Conservation (phyloP, 2,113 vertebrate genomes). For the Salminus brasiliensis region DNA sequence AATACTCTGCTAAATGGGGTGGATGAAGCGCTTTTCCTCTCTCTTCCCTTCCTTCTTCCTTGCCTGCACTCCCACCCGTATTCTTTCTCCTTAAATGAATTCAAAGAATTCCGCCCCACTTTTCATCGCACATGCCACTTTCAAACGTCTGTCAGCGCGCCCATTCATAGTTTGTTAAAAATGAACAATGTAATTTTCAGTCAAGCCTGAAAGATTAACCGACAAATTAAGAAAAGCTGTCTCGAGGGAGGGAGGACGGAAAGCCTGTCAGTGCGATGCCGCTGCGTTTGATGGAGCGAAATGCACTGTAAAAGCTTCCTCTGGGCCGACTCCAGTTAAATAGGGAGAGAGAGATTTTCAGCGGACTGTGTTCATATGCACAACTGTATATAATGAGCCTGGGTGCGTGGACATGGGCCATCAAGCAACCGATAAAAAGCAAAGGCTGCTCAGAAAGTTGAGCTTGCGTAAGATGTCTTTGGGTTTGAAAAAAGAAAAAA, state of each 20-base stretch:
- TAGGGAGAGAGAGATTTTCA: background rate
- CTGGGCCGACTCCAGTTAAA: background rate
- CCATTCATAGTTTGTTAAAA: conserved; percentile 42
- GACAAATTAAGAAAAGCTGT: conserved; percentile 47
- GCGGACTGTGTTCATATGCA: background rate
- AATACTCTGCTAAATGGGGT: conserved; percentile 23
- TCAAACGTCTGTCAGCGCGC: conserved; percentile 42
- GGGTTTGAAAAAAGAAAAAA: background rate
- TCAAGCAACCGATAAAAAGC: background rate
- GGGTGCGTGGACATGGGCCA: background rate
- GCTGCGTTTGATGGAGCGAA: background rate
- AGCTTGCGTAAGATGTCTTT: background rate
- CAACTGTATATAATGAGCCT: background rate
- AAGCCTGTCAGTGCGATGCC: conserved; percentile 11
- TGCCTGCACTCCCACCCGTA: conserved; percentile 9
- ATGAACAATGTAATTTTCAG: conserved; percentile 43
- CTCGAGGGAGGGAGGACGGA: background rate
- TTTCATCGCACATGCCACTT: conserved; percentile 30
- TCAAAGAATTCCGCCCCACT: conserved; percentile 27
- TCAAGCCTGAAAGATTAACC: conserved; percentile 51
- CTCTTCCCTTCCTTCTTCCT: conserved; percentile 1
- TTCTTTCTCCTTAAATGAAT: conserved; percentile 37
- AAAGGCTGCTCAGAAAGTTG: background rate
- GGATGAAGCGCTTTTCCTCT: conserved; percentile 21
- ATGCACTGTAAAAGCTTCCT: conserved; percentile 14